These are phyloP conservation scores for Eubasilissa splendida DNA, from an alignment of 2,888 invertebrate genomes.

Conservation along the genomic window DNA sequence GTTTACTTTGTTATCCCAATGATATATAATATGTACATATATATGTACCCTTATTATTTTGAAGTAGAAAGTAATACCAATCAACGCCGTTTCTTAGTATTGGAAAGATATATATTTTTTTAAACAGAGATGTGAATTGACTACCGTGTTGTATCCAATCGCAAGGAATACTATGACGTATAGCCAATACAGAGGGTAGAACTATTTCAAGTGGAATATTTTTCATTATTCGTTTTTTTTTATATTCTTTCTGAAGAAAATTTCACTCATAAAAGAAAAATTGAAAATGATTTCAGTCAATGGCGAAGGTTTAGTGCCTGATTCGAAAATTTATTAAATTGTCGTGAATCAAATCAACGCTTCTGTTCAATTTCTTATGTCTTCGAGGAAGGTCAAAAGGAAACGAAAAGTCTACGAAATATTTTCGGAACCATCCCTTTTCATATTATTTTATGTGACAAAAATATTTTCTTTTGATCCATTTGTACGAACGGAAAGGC, in stretches of 20 bases:
- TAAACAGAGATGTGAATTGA: too few relatives aligned
- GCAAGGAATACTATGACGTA: background rate
- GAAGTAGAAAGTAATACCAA: too few relatives aligned
- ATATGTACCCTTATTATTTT: too few relatives aligned
- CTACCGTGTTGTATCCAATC: too few relatives aligned
- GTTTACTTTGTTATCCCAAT: too few relatives aligned
- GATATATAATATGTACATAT: too few relatives aligned
- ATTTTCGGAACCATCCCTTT: slow-evolving; percentile 9
- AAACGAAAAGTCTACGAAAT: background rate
- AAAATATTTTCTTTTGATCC: slow-evolving; percentile 30
- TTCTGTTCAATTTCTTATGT: background rate
- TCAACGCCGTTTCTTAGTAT: too few relatives aligned
- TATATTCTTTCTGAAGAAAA: background rate
- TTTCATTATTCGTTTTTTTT: too few relatives aligned
- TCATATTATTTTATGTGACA: slow-evolving; percentile 32
- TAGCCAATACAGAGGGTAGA: background rate
- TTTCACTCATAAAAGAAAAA: slow-evolving; percentile 19
- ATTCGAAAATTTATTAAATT: slow-evolving; percentile 23
- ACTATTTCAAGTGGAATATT: background rate
- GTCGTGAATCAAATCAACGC: slow-evolving; percentile 22
- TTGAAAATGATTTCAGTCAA: slow-evolving; percentile 26
- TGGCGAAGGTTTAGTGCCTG: background rate
- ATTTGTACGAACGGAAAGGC: slow-evolving; percentile 12
- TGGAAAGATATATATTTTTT: too few relatives aligned
- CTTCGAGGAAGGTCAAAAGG: slow-evolving; percentile 11